Percentiles rank a stretch among this genome's conserved stretches.
phyloP scores from a whole-genome alignment of 2,113 vertebrate species.

The Bungarus multicinctus region DNA sequence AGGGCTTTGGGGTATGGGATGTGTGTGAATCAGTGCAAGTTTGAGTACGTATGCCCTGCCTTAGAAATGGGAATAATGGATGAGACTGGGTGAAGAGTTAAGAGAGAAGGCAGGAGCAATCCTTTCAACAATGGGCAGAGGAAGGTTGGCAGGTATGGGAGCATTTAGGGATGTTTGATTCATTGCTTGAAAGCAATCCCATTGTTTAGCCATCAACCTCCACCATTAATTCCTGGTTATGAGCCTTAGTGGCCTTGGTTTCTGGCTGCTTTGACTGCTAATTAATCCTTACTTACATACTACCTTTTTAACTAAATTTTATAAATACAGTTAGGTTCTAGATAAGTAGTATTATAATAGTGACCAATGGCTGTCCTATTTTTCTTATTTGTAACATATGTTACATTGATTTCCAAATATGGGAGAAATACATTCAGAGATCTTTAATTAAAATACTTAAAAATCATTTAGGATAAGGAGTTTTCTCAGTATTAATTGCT shows the following conservation, averaged over 20 bases:
- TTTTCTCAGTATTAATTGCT: not conserved
- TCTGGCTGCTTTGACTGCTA: not conserved
- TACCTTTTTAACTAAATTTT: not conserved
- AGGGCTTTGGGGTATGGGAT: not conserved
- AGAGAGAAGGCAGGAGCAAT: not conserved
- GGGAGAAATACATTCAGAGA: not conserved
- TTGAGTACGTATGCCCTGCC: not conserved
- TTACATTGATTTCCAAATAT: not conserved
- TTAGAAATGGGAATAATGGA: not conserved
- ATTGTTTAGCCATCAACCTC: not conserved
- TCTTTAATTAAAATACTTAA: not conserved
- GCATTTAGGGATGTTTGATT: not conserved
- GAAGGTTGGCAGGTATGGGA: not conserved
- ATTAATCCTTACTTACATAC: not conserved
- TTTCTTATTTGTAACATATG: not conserved
- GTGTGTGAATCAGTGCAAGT: not conserved
- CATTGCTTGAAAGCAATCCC: not conserved
- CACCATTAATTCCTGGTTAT: not conserved
- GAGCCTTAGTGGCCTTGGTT: not conserved
- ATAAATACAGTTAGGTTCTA: not conserved
- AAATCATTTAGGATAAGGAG: not conserved
- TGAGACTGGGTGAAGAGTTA: not conserved
- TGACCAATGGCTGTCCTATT: not conserved
- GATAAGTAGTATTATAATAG: not conserved
- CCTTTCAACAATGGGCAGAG: not conserved